Evolutionary conservation across 2,113 vertebrate species (phyloP), one percentile per base, ranked within the genome.

Genomic region (Rhynchomys soricoides): DNA sequence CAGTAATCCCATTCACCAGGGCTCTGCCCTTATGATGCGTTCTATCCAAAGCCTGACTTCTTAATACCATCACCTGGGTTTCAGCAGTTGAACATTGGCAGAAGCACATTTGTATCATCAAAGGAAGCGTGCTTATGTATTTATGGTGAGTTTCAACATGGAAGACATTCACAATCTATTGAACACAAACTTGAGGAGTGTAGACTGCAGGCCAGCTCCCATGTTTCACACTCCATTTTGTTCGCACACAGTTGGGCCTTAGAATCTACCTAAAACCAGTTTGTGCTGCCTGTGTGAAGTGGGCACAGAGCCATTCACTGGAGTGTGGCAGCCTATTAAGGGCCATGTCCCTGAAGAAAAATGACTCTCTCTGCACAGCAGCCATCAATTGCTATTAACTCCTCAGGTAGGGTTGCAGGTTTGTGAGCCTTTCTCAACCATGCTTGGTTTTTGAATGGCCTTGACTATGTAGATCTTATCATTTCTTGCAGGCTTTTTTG

Each of bases 191-290:
- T 57, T 24, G 5, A 0, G 10, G 0, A 7, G 17, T 13, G 15
- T 16, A 22, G 8, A 31, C 37, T 1, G 3, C 26, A 3, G 1
- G 55, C 12, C 59, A 71, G 43, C 3, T 17, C 0, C 57, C 2
- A 8, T 68, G 26, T 50, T 12, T 21, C 7, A 10, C 7, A 12
- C 4, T 4, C 19, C 29, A 12, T n/a, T 24, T 29, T 40, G 48
- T 55, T 4, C 40, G 6, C 52, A 68, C 29, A 26, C 22, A 26
- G 0, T 5, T 74, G 24, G 52, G 21, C 31, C 45, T 73, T 9
- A 0, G 7, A 3, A 43, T 22, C 34, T 34, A 40, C 64, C 34
- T 31, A 22, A 37, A 87, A 57, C 9, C 17, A 59, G 24, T 62
- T 16, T 29, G 57, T 62, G n/a, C n/a, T 43, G n/a, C 15, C 81